Evolutionary conservation across 2,113 vertebrate genomes (phyloP), one percentile per base, ranked within the genome.

Genomic region (Abramis brama): DNA sequence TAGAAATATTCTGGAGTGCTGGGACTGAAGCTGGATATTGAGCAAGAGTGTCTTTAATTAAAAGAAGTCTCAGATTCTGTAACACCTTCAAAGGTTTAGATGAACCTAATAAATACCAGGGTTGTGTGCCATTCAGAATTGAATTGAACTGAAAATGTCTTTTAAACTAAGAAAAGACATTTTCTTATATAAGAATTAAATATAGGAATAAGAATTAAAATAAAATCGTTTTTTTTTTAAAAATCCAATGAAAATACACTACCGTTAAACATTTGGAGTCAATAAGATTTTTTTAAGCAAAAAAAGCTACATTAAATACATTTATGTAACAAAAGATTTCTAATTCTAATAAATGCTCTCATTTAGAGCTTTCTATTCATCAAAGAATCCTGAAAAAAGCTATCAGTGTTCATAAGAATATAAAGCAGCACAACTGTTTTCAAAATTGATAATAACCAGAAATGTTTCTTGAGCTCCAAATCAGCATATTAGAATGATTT

Each of bases 1-100:
- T 50, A 70, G 25, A 52, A 55, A 66, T 47, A 50, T 82, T 33
- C 62, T 82, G 43, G 17, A 80, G 43, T 82, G 59, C 47, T 27
- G 45, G 6, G 52, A 66, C 19, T 23, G 27, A 33, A 66, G 60
- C 17, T 45, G 57, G 71, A 76, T 45, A 74, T 11, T 77, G 52
- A 57, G 52, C 55, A 15, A 36, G 52, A 33, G 5, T 33, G n/a
- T 60, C 59, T 64, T 77, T 62, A 64, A 66, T 82, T 82, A 70
- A 30, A 82, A 82, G 45, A 70, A 27, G 8, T 47, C 6, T 64
- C 25, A 23, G 36, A 62, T 36, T 60, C 23, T 79, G 57, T 79
- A 60, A 45, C 21, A 23, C 3, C 52, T 59, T 59, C 36, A 23
- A 15, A 66, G 25, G n/a, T 64, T 50, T 30, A 17, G 25, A 21